Conservation (phyloP, 2,797 vertebrate genomes). For the Poeciliopsis gracilis region DNA sequence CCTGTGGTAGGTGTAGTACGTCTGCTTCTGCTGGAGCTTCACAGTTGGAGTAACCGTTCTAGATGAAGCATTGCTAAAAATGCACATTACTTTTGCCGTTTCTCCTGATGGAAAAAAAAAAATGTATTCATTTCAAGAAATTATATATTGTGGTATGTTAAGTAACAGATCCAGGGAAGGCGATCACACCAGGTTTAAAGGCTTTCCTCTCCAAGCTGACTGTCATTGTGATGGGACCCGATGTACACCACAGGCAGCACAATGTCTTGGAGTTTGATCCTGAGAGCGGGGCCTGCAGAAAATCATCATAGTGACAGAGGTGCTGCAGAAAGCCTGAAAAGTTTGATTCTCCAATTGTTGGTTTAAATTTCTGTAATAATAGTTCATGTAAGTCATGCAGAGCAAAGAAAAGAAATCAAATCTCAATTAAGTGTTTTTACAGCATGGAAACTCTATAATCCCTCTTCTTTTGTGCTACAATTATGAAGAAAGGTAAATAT, state of each 20-base stretch:
- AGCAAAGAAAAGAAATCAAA: neutral
- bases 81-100: conserved; percentile 32
- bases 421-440: neutral
- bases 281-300: conserved; percentile 55
- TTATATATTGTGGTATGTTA: too few species aligned
- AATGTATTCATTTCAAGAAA: too few species aligned
- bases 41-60: conserved; percentile 37
- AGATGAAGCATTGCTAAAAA: conserved; percentile 48
- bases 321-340: neutral
- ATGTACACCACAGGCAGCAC: conserved; percentile 61
- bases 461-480: neutral
- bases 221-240: conserved; percentile 44
- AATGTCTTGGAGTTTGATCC: conserved; percentile 46
- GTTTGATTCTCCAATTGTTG: neutral
- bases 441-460: too few species aligned
- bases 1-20: conserved; percentile 16
- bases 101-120: conserved; percentile 51
- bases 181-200: conserved; percentile 54
- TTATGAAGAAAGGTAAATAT: neutral
- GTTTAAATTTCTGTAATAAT: neutral
- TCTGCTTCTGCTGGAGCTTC: conserved; percentile 56
- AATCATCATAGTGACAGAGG: conserved; percentile 11
- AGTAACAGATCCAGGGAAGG: neutral
- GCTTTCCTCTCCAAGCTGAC: conserved; percentile 51
- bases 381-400: neutral